Evolutionary conservation across 2,797 vertebrate species (phyloP), one percentile per base, ranked within the genome.

Genomic region (Tapera naevia): DNA sequence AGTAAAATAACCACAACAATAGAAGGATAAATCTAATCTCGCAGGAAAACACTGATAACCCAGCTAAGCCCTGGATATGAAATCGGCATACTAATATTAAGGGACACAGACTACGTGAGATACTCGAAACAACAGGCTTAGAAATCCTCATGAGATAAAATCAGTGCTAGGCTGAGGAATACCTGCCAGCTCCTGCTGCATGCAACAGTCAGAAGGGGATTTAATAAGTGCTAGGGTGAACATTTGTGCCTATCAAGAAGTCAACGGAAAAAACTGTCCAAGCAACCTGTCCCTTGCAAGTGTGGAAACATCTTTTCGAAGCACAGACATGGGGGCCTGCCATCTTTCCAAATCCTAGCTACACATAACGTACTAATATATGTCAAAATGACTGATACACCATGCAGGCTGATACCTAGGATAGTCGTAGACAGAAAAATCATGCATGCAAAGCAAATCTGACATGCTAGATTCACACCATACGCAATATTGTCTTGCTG

Each of bases 11-110:
- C 73, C 81, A 66, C 87, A 92, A 92, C 51, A 94, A 88, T 79
- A 75, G 57, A 61, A 94, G 58, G 80, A 88, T 60, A 95, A 95
- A 93, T 75, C 70, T 81, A 81, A 95, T 70, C 87, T 91, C 17
- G 7, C 39, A 69, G n/a, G 50, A 72, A 92, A 88, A 7, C 76
- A 86, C 64, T 0, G 0, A 91, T 64, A 96, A 86, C 43, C 10
- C 78, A 75, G 72, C 46, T 72, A 51, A 91, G 58, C 66, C 43
- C 56, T 37, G 50, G 24, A 67, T 17, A 2, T 41, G 48, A 86
- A 91, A 86, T 13, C 0, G 0, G 84, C 70, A 56, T 2, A 0
- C 18, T 50, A 48, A 33, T 43, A 65, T 53, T 84, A 81, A 84
- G 35, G 51, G 91, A 56, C 32, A 50, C 33, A 57, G 51, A 48